These are phyloP conservation scores for Crenuchus spilurus DNA, from an alignment of 2,797 vertebrate genomes.

Conservation along the genomic window DNA sequence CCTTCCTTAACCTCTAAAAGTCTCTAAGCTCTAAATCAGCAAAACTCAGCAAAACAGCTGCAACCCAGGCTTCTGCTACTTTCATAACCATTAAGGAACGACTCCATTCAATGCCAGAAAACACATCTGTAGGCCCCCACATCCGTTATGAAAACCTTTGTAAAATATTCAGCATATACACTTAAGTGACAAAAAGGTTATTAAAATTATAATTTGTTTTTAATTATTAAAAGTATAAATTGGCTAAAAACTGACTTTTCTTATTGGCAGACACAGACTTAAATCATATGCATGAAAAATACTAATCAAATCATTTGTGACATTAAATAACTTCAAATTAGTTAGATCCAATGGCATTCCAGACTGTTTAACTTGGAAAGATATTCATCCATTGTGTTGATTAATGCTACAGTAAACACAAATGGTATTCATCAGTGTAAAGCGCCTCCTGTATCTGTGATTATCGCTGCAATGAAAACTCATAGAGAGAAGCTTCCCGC, in stretches of 20 bases:
- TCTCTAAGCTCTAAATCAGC: not conserved
- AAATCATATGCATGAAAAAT: not conserved
- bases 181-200: not conserved
- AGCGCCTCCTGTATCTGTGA: not conserved
- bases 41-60: not conserved
- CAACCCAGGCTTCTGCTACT: not conserved
- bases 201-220: too few relatives aligned
- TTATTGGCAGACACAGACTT: too few relatives aligned
- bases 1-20: too few relatives aligned
- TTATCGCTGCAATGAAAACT: conserved; percentile 59
- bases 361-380: not conserved
- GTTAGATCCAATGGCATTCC: not conserved
- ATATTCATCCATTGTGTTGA: not conserved
- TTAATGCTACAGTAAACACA: not conserved
- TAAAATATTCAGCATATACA: not conserved
- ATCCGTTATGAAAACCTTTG: not conserved
- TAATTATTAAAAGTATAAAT: too few relatives aligned
- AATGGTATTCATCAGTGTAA: not conserved
- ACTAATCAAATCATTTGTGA: not conserved
- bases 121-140: not conserved
- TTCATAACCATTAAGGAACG: not conserved
- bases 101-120: not conserved
- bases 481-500: conserved; percentile 57
- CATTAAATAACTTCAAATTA: not conserved
- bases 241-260: too few relatives aligned